phyloP scores from a whole-genome alignment of 2,888 invertebrate genomes.

The Schrankia costaestrigalis region DNA sequence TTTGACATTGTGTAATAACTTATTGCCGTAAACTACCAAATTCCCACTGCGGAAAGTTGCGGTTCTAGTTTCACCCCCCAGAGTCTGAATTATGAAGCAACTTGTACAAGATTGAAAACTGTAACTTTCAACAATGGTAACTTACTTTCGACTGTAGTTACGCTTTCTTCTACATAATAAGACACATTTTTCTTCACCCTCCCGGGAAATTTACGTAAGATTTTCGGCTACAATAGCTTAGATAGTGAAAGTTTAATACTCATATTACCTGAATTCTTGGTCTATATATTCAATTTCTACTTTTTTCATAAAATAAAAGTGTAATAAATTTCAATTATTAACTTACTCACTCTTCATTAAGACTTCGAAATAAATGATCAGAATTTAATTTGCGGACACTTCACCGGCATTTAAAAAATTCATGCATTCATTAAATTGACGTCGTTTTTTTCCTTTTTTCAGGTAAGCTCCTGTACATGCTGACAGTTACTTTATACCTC shows the following conservation, averaged over 20 bases:
- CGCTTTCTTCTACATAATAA: constrained; percentile 39
- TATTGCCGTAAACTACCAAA: constrained; percentile 41
- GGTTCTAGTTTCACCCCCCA: constrained; percentile 43
- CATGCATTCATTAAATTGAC: constrained; percentile 5
- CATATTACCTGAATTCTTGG: too few species aligned
- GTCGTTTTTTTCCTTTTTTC: constrained; percentile 22
- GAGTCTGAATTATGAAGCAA: constrained; percentile 63
- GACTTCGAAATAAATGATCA: too few species aligned
- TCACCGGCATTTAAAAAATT: too few species aligned
- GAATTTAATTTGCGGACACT: too few species aligned
- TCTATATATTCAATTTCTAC: too few species aligned
- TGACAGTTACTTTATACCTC: constrained; percentile 10
- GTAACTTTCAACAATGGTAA: constrained; percentile 47
- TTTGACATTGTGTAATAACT: constrained; percentile 31
- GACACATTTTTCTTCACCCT: constrained; percentile 49
- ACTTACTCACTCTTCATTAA: too few species aligned
- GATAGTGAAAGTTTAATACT: too few species aligned
- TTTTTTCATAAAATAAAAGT: too few species aligned
- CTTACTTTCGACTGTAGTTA: constrained; percentile 42
- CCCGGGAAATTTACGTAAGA: constrained; percentile 53
- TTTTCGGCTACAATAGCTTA: constrained; percentile 30
- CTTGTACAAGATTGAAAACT: constrained; percentile 66
- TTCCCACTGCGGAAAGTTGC: constrained; percentile 44
- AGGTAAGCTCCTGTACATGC: constrained; percentile 17
- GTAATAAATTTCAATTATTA: too few species aligned